Evolutionary conservation across 2,797 vertebrate species (phyloP).

Genomic region (Sebastes minor): DNA sequence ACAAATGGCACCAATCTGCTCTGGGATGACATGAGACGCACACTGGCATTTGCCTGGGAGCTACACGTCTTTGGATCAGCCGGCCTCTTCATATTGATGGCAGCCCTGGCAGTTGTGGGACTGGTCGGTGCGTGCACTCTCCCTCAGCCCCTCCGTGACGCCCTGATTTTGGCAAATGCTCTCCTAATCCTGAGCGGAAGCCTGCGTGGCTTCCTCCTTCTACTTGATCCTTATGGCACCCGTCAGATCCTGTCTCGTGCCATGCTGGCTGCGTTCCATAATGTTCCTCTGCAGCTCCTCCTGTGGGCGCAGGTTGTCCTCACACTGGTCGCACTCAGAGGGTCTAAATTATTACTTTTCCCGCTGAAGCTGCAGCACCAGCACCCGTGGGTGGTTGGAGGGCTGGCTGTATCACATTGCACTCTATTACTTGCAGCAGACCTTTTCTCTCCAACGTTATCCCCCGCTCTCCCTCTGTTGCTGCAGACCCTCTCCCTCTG

Average conservation of each 20-base stretch:
- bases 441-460: conserved; percentile 76
- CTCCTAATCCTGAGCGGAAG: conserved; percentile 81
- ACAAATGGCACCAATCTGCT: conserved; percentile 79
- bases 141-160: conserved; percentile 65
- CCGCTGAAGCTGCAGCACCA: conserved; percentile 72
- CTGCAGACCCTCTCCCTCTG: conserved; percentile 85
- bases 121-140: conserved; percentile 66
- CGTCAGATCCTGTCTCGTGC: conserved; percentile 77
- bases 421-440: conserved; percentile 77
- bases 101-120: conserved; percentile 75
- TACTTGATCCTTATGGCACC: conserved; percentile 89
- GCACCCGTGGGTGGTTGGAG: conserved; percentile 76
- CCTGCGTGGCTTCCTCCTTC: conserved; percentile 84
- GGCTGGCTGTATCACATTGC: conserved; percentile 72
- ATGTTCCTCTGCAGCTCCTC: conserved; percentile 85
- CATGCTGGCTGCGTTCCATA: conserved; percentile 84
- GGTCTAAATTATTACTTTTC: conserved; percentile 74
- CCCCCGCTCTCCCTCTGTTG: conserved; percentile 80
- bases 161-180: conserved; percentile 74
- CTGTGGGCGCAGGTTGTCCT: conserved; percentile 82
- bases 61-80: conserved; percentile 88
- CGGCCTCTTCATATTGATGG: conserved; percentile 80
- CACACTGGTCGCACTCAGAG: conserved; percentile 77
- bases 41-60: conserved; percentile 87
- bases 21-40: conserved; percentile 87